Conservation (phyloP, 2,797 vertebrate species). For the Cossypha dichroa region DNA sequence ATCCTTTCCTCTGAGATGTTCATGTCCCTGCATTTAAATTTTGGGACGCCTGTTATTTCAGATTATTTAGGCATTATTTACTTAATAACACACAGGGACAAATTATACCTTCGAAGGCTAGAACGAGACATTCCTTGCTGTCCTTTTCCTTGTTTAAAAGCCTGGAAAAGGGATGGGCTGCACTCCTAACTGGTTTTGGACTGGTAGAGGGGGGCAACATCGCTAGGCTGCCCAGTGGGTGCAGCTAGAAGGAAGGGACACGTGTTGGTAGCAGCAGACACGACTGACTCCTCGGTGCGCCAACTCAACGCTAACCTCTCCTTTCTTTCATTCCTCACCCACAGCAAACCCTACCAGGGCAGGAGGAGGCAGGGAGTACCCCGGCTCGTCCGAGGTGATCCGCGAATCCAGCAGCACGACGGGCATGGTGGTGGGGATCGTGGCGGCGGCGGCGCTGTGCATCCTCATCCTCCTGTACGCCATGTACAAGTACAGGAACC, state of each 20-base stretch:
- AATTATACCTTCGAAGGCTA: background rate
- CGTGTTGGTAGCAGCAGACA: background rate
- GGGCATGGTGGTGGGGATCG: slow-evolving; percentile 97
- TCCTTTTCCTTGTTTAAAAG: background rate
- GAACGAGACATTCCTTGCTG: background rate
- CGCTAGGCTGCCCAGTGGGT: background rate
- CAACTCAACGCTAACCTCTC: slow-evolving; percentile 43
- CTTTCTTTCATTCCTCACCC: slow-evolving; percentile 59
- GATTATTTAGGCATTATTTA: background rate
- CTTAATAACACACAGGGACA: background rate
- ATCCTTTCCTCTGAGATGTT: background rate
- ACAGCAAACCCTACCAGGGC: slow-evolving; percentile 92
- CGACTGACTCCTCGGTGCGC: background rate
- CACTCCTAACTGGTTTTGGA: background rate
- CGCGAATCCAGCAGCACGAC: slow-evolving; percentile 96
- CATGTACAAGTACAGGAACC: slow-evolving; percentile 99
- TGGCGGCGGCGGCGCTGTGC: slow-evolving; percentile 93
- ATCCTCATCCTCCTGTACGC: slow-evolving; percentile 99
- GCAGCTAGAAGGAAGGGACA: background rate
- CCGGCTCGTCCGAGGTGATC: slow-evolving; percentile 89
- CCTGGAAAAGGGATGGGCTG: background rate
- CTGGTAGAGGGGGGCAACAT: rapidly evolving
- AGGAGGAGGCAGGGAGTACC: slow-evolving; percentile 84
- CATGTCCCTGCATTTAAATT: background rate
- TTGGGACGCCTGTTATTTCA: background rate